Base-by-base conservation (phyloP, 2,113 vertebrate species). In the Cisticola juncidis region DNA sequence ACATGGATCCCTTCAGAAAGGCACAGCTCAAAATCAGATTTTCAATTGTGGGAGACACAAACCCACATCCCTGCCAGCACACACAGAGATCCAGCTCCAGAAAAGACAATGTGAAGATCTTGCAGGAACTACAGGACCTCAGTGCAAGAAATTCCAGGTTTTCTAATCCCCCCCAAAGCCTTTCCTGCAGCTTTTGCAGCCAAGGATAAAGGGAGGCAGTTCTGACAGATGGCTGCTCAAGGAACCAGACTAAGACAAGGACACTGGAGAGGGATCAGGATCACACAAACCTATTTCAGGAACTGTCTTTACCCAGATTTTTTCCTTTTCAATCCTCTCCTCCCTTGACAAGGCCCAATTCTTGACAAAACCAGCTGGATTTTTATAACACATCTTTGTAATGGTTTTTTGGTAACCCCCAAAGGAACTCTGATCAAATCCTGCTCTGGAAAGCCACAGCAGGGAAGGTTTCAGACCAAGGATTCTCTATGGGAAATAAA, bases 171-270 rank as follows among this genome's bases (percentile, higher is more conserved):
- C 57, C 38, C 14, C 65, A 95, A 85, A 92, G 81, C 83, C 81
- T 65, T 84, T 92, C 74, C 86, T 85, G 83, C 84, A 92, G 70
- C 83, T 89, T 44, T 92, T 94, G 83, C 96, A 96, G 94, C 40
- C 61, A 14, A 76, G 86, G 89, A 92, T 95, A 81, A 95, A 81
- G 92, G 54, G 5, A 95, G 87, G 70, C 82, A 72, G 28, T 28
- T 85, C 89, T 92, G 95, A 65, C 95, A 97, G 95, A 95, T 92
- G 95, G 91, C 54, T 74, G 88, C 83, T 94, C 87, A 70, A 14
- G 72, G 86, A 95, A 72, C 81, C 86, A 92, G 86, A 38, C 92
- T 92, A 56, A 89, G 91, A 62, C 88, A 83, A 83, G 76, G 94
- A 85, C 7, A 0, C 58, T 36, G 53, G 24, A 28, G 62, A 88